Base-by-base conservation (phyloP, 2,888 invertebrate genomes). In the Dendrolimus pini region DNA sequence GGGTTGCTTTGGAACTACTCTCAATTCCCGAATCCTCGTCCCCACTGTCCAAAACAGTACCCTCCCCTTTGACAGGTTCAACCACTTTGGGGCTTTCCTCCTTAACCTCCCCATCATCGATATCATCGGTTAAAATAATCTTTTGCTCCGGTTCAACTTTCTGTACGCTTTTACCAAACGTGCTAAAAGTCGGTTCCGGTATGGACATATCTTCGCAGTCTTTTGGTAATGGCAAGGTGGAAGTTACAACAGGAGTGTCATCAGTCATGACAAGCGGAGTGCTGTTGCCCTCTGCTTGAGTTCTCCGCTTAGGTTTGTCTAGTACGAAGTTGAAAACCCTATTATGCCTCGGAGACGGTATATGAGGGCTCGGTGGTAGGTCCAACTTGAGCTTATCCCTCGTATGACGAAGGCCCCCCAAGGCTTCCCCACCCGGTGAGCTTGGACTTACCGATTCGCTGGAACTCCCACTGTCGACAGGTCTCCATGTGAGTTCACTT, bases 381-480 rank as follows among this genome's bases (percentile, higher is more conserved):
- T 95, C 95, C 9, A 95, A 85, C 74, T 94, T 95, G 13, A 96
- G 88, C 63, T 92, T 92, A 76, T 94, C 94, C 61, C 95, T 85
- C 7, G 95, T 95, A 74, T 95, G 95, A 12, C 95, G 82, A 53
- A 95, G 79, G 10, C 95, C 95, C 30, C 95, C 95, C 9, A 95
- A 82, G 7, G 89, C 80, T 59, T 85, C 85, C 42, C 81, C 80
- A 41, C 80, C 82, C 1, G 88, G 89, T 0, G 89, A 88, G 65
- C 85, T 83, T 0, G 90, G 90, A 59, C 88, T 88, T 52, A 82
- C 85, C 0, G 90, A 87, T 59, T 89, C 91, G 60, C 89, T 84
- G 13, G 89, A 88, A 62, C 89, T 87, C 47, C 76, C 82, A 65
- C 87, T 83, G 65, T 89, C 89, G 2, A 75, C 67, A 1, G 82